Evolutionary conservation across 1,140 invertebrate species (phyloP).

Genomic region (Tribolium castaneum): DNA sequence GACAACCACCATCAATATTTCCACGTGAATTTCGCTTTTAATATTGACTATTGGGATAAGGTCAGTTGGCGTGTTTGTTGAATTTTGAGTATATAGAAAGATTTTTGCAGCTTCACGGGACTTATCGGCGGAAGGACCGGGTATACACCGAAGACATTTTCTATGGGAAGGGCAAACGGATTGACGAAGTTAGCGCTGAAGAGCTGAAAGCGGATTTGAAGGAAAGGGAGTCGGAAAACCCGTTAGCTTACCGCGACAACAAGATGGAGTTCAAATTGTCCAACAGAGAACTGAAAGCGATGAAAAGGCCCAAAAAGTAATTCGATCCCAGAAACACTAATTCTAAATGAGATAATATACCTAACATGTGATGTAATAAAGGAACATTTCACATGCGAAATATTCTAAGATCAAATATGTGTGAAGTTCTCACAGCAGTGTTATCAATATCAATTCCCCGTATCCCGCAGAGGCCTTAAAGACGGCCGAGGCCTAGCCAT

Average conservation of each 20-base stretch:
- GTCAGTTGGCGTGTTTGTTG: conserved; percentile 61
- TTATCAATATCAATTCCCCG: conserved; percentile 49
- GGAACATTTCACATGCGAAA: neutral
- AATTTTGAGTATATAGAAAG: conserved; percentile 28
- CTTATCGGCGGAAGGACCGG: conserved; percentile 71
- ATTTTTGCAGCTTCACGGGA: conserved; percentile 73
- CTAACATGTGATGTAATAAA: neutral
- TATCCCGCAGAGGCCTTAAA: conserved; percentile 28
- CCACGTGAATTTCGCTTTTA: conserved; percentile 82
- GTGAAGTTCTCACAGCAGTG: conserved; percentile 41
- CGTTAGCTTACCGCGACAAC: conserved; percentile 64
- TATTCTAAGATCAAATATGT: conserved; percentile 29
- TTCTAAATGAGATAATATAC: conserved; percentile 1
- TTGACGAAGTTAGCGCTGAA: conserved; percentile 63
- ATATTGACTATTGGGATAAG: conserved; percentile 75
- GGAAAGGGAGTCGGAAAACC: conserved; percentile 68
- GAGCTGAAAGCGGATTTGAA: conserved; percentile 66
- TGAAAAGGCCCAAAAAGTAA: conserved; percentile 39
- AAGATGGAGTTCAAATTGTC: conserved; percentile 58
- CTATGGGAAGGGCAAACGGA: conserved; percentile 69
- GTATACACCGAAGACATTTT: conserved; percentile 77
- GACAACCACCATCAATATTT: conserved; percentile 84
- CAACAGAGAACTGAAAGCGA: conserved; percentile 49
- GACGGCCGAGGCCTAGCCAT: conserved; percentile 37
- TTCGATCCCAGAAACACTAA: conserved; percentile 12